Conservation (phyloP, 2,113 vertebrate genomes). For the Platysteira castanea region DNA sequence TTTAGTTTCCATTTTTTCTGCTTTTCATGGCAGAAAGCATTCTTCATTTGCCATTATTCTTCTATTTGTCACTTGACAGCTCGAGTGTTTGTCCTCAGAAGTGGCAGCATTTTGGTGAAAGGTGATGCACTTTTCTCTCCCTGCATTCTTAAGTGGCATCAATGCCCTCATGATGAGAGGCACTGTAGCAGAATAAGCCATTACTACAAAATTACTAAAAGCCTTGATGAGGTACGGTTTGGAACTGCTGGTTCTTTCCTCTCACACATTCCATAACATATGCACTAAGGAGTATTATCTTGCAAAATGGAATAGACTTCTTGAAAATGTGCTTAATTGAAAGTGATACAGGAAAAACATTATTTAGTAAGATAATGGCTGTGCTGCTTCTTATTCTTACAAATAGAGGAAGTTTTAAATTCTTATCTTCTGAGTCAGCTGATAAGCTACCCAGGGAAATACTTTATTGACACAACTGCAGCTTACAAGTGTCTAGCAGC, state of each 20-base stretch:
- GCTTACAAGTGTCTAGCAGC: not conserved
- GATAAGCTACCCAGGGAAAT: not conserved
- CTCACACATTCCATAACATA: not conserved
- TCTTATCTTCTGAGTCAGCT: not conserved
- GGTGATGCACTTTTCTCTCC: not conserved
- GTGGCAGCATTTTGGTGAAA: not conserved
- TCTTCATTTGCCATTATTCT: not conserved
- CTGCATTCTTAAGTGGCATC: not conserved
- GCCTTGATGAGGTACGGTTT: not conserved
- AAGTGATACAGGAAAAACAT: constrained; percentile 29
- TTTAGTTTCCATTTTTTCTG: not conserved
- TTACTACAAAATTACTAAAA: not conserved
- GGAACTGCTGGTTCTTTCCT: not conserved
- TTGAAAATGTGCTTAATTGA: constrained; percentile 44
- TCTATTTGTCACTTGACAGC: not conserved
- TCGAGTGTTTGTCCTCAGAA: not conserved
- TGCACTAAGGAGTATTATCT: not conserved
- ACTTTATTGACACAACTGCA: not conserved
- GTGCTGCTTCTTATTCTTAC: not conserved
- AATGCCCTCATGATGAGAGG: not conserved
- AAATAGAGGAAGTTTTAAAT: constrained; percentile 19
- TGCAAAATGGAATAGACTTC: constrained; percentile 26
- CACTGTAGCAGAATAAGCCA: not conserved
- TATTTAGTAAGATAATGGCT: constrained; percentile 11
- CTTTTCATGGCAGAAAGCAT: not conserved